Conservation (phyloP, 2,113 vertebrate species). For the Macquaria ambigua region DNA sequence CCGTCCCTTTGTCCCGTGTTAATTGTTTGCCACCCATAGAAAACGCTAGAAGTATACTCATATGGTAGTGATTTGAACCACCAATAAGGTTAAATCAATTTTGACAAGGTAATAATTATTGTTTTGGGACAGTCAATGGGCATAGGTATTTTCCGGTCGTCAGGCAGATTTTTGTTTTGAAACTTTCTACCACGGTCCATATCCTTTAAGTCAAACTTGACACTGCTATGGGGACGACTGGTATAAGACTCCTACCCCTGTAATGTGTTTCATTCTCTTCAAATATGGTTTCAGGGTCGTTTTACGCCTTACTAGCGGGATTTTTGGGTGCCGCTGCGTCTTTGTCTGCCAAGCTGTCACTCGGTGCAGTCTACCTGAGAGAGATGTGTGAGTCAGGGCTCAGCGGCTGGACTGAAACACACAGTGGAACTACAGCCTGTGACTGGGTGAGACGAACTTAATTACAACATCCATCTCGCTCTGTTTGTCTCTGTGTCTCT, state of each 20-base stretch:
- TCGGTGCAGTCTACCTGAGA: conserved; percentile 80
- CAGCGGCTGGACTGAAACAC: conserved; percentile 29
- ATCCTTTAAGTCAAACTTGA: neutral
- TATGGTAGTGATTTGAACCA: neutral
- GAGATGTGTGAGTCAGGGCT: conserved; percentile 72
- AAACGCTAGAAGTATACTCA: neutral
- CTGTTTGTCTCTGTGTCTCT: neutral
- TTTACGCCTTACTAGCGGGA: conserved; percentile 84
- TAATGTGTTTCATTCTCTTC: fast-evolving
- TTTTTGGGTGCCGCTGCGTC: conserved; percentile 87
- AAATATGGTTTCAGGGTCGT: conserved; percentile 70
- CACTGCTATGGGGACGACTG: fast-evolving
- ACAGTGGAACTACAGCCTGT: conserved; percentile 60
- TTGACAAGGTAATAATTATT: neutral
- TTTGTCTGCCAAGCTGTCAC: conserved; percentile 88
- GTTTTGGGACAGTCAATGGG: no score
- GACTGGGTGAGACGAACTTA: conserved; percentile 81
- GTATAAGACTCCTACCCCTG: neutral
- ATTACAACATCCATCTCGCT: neutral
- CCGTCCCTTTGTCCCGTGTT: no score
- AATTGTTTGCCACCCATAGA: neutral
- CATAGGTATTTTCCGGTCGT: neutral
- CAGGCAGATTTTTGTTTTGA: conserved; percentile 8
- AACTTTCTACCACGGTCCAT: fast-evolving
- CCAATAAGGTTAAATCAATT: neutral